Percentiles rank a stretch among this genome's conserved stretches.
Conservation (phyloP, 2,113 vertebrate species). For the Cynopterus brachyotis region DNA sequence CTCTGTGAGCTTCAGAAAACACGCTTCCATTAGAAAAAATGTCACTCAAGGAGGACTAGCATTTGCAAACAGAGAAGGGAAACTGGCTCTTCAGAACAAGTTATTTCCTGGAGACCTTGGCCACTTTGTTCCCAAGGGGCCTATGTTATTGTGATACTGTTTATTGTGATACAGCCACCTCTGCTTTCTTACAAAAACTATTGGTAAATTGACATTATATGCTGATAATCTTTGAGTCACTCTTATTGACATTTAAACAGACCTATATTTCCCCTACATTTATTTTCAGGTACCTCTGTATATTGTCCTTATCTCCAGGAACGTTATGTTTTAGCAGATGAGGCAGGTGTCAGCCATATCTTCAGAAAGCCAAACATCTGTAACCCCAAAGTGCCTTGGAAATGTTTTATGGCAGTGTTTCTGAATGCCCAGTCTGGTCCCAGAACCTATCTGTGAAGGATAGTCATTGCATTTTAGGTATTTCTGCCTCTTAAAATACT, state of each 20-base stretch:
- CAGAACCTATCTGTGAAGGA: not conserved
- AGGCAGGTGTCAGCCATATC: not conserved
- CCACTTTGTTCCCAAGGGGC: not conserved
- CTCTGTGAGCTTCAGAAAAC: not conserved
- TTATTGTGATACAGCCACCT: not conserved
- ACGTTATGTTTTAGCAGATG: not conserved
- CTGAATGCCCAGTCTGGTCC: not conserved
- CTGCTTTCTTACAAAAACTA: not conserved
- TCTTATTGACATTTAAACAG: not conserved
- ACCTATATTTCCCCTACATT: not conserved
- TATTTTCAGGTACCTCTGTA: slow-evolving; percentile 28
- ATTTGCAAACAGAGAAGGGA: not conserved
- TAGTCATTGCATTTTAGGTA: not conserved
- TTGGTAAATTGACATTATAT: not conserved
- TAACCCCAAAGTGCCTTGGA: not conserved
- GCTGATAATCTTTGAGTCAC: not conserved
- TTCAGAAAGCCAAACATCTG: not conserved
- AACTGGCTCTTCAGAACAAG: not conserved
- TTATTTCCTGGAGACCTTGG: not conserved
- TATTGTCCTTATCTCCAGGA: slow-evolving; percentile 20
- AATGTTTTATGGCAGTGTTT: not conserved
- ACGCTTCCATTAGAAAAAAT: not conserved
- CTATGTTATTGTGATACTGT: not conserved
- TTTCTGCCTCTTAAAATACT: not conserved
- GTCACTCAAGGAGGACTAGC: not conserved